phyloP scores from a whole-genome alignment of 1,140 invertebrate species.

The Fopius arisanus region DNA sequence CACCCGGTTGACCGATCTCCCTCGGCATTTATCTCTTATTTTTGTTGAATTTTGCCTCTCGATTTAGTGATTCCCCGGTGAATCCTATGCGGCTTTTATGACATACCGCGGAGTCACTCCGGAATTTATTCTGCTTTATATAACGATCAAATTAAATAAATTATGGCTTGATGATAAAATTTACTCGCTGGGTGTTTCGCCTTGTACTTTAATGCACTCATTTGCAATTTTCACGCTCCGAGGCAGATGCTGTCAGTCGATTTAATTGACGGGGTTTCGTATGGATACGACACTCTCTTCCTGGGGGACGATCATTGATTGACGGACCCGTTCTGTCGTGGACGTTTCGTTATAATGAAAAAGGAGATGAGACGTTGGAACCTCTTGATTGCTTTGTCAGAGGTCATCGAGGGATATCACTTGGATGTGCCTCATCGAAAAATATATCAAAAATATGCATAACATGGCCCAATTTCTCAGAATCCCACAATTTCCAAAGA shows the following conservation, averaged over 20 bases:
- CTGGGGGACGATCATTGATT: conserved; percentile 15
- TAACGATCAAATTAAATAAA: not conserved
- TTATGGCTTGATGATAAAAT: not conserved
- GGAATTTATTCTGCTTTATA: not conserved
- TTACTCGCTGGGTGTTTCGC: not conserved
- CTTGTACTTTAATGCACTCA: conserved; percentile 4
- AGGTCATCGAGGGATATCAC: conserved; percentile 38
- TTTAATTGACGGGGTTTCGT: not conserved
- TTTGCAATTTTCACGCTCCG: conserved; percentile 8
- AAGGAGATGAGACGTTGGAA: not conserved
- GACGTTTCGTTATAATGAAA: conserved; percentile 33
- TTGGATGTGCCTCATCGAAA: no score
- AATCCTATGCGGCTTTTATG: not conserved
- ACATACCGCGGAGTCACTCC: not conserved
- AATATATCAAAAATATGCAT: no score
- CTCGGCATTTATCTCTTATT: not conserved
- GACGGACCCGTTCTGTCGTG: conserved; percentile 29
- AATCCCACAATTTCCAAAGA: no score
- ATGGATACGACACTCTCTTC: not conserved
- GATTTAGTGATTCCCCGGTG: not conserved
- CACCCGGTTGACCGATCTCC: not conserved
- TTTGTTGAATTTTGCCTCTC: not conserved
- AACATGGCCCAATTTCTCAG: no score
- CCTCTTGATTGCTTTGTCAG: conserved; percentile 41
- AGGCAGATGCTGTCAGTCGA: not conserved